Evolutionary conservation across 2,888 invertebrate species (phyloP), one percentile per base, ranked within the genome.

Genomic region (Spicauda simplicius): DNA sequence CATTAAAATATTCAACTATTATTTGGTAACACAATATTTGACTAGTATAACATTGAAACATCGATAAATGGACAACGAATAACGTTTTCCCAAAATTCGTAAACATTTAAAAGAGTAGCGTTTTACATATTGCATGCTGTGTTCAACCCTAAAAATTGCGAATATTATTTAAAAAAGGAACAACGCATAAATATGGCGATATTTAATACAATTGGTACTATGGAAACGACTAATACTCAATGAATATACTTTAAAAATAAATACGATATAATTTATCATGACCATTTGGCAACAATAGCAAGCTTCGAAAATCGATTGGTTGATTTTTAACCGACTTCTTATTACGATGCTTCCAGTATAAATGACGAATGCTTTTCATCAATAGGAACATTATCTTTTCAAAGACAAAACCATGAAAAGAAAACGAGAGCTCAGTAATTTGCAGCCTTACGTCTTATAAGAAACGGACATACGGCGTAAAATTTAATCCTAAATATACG

Each of bases 21-120:
- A 72, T 70, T 73, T 73, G 73, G 72, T 72, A 72, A 71, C 63
- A 58, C 53, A 58, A 53, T 53, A 71, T 67, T 25, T 76, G 76
- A 76, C 76, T 76, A 76, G 76, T 69, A 72, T 70, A 70, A 66
- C 60, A 60, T 63, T 63, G 63, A 69, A 58, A 61, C 18, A 65
- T 59, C 41, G 41, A 48, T 45, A 25, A 45, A 52, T 33, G 33
- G 33, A 60, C 50, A 60, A 59, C 50, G 11, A 52, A 52, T 37
- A 61, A 52, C 18, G 18, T n/a, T n/a, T 45, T 45, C 45, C 45
- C 45, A n/a, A 45, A n/a, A 45, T 45, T n/a, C 45, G n/a, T 45
- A 45, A 45, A 45, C 16, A n/a, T 45, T n/a, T n/a, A n/a, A 1
- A 45, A 12, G 37, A 37, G 37, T 12, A 37, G 37, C 37, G 12